Conservation (phyloP, 2,797 vertebrate species). For the Benthosema pterotum region DNA sequence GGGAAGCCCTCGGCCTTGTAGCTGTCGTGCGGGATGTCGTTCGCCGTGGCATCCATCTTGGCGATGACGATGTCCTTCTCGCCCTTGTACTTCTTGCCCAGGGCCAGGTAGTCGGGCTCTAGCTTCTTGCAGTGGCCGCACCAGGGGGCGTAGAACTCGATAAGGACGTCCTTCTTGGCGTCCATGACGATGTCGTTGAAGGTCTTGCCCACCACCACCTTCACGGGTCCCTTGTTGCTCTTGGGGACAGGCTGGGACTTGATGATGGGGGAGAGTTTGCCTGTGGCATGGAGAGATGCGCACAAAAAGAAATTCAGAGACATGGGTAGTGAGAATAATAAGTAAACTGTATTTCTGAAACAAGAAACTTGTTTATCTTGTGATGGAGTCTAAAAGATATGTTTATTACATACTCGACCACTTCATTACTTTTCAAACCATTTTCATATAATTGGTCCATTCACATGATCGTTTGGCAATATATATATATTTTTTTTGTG, state of each 20-base stretch:
- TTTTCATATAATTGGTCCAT: no score
- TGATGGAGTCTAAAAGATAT: no score
- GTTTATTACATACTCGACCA: no score
- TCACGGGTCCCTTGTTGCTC: slow-evolving; percentile 95
- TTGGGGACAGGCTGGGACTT: slow-evolving; percentile 95
- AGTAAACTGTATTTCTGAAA: not conserved
- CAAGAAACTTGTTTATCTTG: not conserved
- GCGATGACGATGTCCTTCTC: slow-evolving; percentile 92
- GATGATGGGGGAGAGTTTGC: slow-evolving; percentile 90
- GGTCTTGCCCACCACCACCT: slow-evolving; percentile 93
- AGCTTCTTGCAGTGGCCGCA: slow-evolving; percentile 97
- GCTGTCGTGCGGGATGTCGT: slow-evolving; percentile 84
- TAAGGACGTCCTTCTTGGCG: slow-evolving; percentile 89
- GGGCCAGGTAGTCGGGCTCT: slow-evolving; percentile 87
- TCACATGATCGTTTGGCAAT: no score
- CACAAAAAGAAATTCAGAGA: not conserved
- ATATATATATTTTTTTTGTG: no score
- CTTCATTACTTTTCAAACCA: no score
- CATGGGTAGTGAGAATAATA: no score
- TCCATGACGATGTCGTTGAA: slow-evolving; percentile 95
- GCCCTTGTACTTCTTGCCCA: slow-evolving; percentile 93
- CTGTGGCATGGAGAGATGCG: slow-evolving; percentile 64
- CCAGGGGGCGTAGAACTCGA: slow-evolving; percentile 97
- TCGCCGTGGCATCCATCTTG: slow-evolving; percentile 96
- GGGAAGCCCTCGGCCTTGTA: slow-evolving; percentile 96